Evolutionary conservation across 2,888 invertebrate genomes (phyloP).

Genomic region (Agriopis marginaria): DNA sequence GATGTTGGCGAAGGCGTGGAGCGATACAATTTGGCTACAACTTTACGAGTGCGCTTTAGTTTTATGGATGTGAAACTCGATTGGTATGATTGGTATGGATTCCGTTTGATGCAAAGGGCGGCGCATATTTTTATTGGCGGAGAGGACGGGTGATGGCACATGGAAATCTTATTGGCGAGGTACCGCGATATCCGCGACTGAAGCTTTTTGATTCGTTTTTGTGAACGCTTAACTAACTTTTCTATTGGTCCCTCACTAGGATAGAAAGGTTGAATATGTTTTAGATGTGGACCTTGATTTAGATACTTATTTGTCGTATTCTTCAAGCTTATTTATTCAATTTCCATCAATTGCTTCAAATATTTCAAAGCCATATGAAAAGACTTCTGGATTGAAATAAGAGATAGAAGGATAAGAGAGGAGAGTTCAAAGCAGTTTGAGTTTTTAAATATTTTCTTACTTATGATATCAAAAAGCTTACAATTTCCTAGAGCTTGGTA

Average conservation of each 20-base stretch:
- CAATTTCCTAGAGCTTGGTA: no score
- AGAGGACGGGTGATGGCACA: constrained; percentile 38
- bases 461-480: no score
- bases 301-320: background rate
- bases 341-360: no score
- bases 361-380: no score
- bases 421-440: no score
- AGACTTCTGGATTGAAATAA: no score
- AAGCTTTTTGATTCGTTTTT: constrained; percentile 2
- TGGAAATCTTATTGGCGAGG: constrained; percentile 36
- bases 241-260: background rate
- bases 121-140: constrained; percentile 48
- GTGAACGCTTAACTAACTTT: background rate
- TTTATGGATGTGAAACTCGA: constrained; percentile 77
- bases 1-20: constrained; percentile 67
- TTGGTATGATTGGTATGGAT: constrained; percentile 76
- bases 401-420: no score
- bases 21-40: constrained; percentile 71
- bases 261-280: background rate
- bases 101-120: constrained; percentile 51
- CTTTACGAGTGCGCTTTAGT: constrained; percentile 75
- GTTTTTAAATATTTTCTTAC: no score
- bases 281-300: background rate
- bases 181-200: constrained; percentile 7
- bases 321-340: background rate